Evolutionary conservation across 2,113 vertebrate species (phyloP).

Genomic region (Ursus arctos): DNA sequence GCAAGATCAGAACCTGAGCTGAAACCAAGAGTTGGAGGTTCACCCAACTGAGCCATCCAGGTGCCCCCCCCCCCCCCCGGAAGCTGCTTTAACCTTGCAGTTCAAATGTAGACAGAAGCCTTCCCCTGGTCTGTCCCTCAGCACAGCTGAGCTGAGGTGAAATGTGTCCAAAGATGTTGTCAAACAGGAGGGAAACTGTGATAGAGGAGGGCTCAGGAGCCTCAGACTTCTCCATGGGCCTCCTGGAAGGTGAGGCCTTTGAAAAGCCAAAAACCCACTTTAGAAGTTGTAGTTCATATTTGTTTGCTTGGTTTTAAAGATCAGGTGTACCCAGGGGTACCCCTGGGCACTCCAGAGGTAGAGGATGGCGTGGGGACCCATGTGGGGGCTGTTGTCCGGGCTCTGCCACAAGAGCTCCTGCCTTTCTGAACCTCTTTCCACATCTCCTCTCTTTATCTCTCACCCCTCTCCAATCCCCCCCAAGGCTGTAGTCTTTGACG

Average conservation of each 20-base stretch:
- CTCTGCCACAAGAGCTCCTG: neutral
- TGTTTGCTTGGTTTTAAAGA: neutral
- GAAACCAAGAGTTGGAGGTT: neutral
- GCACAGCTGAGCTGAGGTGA: neutral
- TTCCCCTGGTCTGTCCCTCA: neutral
- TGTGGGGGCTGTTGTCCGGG: neutral
- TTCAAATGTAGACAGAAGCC: neutral
- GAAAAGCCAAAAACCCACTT: neutral
- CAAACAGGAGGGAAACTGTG: neutral
- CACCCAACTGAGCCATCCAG: neutral
- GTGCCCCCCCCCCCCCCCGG: too few species aligned
- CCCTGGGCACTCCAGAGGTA: neutral
- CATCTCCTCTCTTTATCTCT: neutral
- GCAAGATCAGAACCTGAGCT: neutral
- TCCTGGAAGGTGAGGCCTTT: neutral
- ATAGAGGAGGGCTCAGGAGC: neutral
- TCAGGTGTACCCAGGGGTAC: neutral
- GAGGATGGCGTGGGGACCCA: neutral
- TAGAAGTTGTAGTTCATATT: neutral
- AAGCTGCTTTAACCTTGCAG: neutral
- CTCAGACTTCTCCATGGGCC: neutral
- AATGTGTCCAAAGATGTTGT: neutral
- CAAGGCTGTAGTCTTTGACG: neutral
- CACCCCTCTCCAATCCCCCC: neutral
- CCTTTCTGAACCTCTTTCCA: neutral